phyloP scores from a whole-genome alignment of 2,797 vertebrate genomes.

The Characodon lateralis region DNA sequence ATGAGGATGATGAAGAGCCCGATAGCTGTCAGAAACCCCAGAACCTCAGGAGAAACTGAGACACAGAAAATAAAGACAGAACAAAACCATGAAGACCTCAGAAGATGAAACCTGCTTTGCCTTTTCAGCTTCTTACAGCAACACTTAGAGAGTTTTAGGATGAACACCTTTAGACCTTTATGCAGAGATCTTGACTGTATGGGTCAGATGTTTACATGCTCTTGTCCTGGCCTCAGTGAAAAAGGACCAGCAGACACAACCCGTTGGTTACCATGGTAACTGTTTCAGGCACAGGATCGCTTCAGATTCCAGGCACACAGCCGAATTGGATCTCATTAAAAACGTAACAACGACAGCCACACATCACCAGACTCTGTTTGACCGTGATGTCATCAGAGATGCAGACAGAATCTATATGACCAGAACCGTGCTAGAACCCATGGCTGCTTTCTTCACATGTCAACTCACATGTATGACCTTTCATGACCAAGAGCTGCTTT shows the following conservation, averaged over 20 bases:
- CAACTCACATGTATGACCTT: slow-evolving; percentile 10
- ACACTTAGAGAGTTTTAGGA: too few species aligned
- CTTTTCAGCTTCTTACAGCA: too few species aligned
- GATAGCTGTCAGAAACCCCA: slow-evolving; percentile 93
- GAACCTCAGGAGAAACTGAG: slow-evolving; percentile 95
- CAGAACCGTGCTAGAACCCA: too few species aligned
- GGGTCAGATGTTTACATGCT: not conserved
- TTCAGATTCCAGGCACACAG: slow-evolving; percentile 36
- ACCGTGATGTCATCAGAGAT: too few species aligned
- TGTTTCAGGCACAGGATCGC: slow-evolving; percentile 36
- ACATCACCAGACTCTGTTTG: slow-evolving; percentile 6
- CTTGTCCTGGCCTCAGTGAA: too few species aligned
- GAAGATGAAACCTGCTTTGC: too few species aligned
- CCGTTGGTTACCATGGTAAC: slow-evolving; percentile 62
- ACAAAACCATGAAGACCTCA: not conserved
- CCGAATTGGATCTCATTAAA: slow-evolving; percentile 33
- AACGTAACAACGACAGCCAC: not conserved
- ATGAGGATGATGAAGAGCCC: slow-evolving; percentile 93
- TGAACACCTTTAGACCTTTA: too few species aligned
- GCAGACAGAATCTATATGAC: too few species aligned
- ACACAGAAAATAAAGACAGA: not conserved
- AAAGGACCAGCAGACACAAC: slow-evolving; percentile 10
- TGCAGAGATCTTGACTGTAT: too few species aligned
- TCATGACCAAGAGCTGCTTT: not conserved
- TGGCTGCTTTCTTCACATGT: not conserved